Conservation (phyloP, 2,797 vertebrate genomes). For the Acanthornis magna region DNA sequence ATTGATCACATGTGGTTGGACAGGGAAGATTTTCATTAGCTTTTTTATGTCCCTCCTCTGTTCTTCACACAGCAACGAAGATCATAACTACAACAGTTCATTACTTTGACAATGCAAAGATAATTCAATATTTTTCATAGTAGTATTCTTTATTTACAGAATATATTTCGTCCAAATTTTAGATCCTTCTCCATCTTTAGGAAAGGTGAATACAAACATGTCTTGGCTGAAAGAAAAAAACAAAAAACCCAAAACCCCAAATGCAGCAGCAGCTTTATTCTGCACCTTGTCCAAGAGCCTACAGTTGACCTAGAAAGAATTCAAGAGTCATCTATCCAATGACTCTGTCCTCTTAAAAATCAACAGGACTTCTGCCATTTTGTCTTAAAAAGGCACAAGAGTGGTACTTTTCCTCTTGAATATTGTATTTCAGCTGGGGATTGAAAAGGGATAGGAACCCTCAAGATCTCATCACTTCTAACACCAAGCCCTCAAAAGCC, state of each 20-base stretch:
- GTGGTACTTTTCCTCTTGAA: background rate
- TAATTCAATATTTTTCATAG: conserved; percentile 22
- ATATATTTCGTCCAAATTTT: background rate
- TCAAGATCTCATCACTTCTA: background rate
- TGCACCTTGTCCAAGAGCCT: background rate
- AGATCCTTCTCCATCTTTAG: background rate
- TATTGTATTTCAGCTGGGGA: background rate
- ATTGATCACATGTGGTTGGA: background rate
- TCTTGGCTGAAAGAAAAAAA: background rate
- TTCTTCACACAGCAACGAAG: background rate
- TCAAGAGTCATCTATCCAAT: background rate
- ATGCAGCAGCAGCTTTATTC: background rate
- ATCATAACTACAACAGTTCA: background rate
- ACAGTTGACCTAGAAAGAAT: background rate
- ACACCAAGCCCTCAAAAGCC: background rate
- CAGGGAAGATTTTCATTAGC: background rate
- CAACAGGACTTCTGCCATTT: background rate
- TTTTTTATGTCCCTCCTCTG: background rate
- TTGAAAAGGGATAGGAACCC: background rate
- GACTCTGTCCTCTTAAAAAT: background rate
- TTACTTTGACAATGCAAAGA: background rate
- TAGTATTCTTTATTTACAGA: background rate
- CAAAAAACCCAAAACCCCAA: background rate
- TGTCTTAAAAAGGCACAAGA: background rate
- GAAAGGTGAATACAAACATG: background rate